Evolutionary conservation across 2,113 vertebrate species (phyloP), one percentile per base, ranked within the genome.

Genomic region (Buteo buteo): DNA sequence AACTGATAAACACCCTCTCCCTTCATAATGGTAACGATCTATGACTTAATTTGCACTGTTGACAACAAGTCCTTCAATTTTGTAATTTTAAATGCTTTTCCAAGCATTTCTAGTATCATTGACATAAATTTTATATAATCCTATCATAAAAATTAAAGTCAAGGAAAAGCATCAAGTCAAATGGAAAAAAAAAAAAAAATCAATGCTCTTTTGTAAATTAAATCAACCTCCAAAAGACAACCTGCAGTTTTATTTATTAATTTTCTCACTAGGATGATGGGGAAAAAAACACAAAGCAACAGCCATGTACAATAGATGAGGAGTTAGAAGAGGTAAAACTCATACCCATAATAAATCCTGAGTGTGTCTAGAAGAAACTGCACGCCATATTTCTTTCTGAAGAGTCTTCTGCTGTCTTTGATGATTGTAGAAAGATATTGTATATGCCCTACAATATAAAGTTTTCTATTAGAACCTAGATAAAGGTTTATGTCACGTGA

Each of bases 371-470:
- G 95, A 82, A 99, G 98, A 98, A 99, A 99, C 94, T 99, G 99
- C 31, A 99, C 99, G 24, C 99, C 99, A 3, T 99, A 99, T 94
- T 99, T 99, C 95, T 99, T 99, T 94, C 99, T 98, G 97, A 99
- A 99, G 93, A 99, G 98, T 96, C 99, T 99, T 96, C 99, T 98
- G 98, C 98, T 99, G 94, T 99, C 99, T 98, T 99, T 99, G 97
- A 99, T 98, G 96, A 99, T 98, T 10, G 99, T 99, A 69, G 99
- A 99, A 98, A 99, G 98, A 97, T 99, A 99, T 55, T 99, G 99
- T 98, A 99, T 99, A 71, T 99, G 99, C 95, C 99, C 99, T 99
- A 95, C 55, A 98, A 96, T 1, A 94, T 9, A 94, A 96, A 96
- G 49, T n/a, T 94, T 80, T 83, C 40, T 78, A 38, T 97, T 97